phyloP scores from a whole-genome alignment of 1,140 invertebrate genomes.

The Drosophila pseudoobscura region DNA sequence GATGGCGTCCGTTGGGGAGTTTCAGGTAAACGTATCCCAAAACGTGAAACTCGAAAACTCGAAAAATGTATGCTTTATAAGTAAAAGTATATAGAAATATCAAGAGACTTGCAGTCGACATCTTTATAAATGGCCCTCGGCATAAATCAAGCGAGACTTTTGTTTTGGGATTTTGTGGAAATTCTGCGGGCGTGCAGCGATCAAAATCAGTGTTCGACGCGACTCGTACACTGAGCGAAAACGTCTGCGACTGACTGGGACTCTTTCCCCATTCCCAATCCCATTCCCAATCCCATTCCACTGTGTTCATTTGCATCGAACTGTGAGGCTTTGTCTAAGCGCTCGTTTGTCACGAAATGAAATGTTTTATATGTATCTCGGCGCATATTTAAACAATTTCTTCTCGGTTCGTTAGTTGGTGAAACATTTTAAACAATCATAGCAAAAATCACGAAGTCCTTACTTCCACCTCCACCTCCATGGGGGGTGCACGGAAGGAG shows the following conservation, averaged over 20 bases:
- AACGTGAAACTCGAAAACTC: slow-evolving; percentile 60
- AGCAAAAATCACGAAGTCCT: slow-evolving; percentile 80
- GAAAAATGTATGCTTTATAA: slow-evolving; percentile 35
- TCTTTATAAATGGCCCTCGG: slow-evolving; percentile 76
- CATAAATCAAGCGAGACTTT: slow-evolving; percentile 71
- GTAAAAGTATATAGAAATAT: slow-evolving; percentile 28
- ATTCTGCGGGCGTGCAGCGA: slow-evolving; percentile 74
- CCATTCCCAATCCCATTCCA: not conserved
- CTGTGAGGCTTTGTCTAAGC: slow-evolving; percentile 18
- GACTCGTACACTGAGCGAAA: slow-evolving; percentile 35
- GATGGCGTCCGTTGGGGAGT: slow-evolving; percentile 25
- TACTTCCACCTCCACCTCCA: slow-evolving; percentile 20
- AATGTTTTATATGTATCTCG: slow-evolving; percentile 61
- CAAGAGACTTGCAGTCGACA: slow-evolving; percentile 59
- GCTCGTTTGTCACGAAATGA: slow-evolving; percentile 65
- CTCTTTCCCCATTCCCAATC: slow-evolving; percentile 17
- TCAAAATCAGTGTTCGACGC: slow-evolving; percentile 42
- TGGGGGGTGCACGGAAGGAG: slow-evolving; percentile 4
- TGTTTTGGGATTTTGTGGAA: slow-evolving; percentile 60
- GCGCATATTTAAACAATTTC: slow-evolving; percentile 67
- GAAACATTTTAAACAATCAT: slow-evolving; percentile 74
- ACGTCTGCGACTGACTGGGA: too few species aligned
- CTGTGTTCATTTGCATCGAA: slow-evolving; percentile 27
- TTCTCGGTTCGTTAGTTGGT: slow-evolving; percentile 62
- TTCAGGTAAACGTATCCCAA: slow-evolving; percentile 49